phyloP scores from a whole-genome alignment of 2,797 vertebrate genomes.

The Lycodopsis pacificus region DNA sequence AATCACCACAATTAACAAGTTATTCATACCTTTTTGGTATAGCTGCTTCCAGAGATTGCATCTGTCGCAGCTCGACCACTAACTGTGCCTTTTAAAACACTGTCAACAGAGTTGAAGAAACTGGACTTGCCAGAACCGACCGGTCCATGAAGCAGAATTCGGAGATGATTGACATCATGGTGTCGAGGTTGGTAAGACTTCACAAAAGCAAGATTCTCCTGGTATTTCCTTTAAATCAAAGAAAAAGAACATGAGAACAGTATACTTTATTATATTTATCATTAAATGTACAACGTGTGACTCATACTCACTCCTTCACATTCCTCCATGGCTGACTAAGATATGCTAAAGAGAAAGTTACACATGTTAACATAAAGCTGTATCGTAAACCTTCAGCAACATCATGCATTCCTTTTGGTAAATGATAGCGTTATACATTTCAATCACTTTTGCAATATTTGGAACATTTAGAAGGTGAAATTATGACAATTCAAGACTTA shows the following conservation, averaged over 20 bases:
- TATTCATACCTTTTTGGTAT: constrained; percentile 11
- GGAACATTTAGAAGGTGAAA: background rate
- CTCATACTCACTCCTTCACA: constrained; percentile 29
- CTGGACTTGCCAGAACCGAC: constrained; percentile 80
- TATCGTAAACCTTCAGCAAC: too few species aligned
- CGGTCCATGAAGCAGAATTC: constrained; percentile 80
- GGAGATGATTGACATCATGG: constrained; percentile 37
- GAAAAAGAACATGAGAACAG: background rate
- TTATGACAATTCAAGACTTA: background rate
- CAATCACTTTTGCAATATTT: background rate
- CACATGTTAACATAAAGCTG: too few species aligned
- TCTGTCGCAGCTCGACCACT: accelerated
- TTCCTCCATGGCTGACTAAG: background rate
- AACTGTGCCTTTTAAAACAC: constrained; percentile 48
- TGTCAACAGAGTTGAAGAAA: constrained; percentile 83
- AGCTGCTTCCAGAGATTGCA: background rate
- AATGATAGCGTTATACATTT: too few species aligned
- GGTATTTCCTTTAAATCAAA: background rate
- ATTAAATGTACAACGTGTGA: background rate
- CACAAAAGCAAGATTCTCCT: background rate
- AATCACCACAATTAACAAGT: background rate
- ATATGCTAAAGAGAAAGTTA: too few species aligned
- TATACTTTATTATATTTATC: background rate
- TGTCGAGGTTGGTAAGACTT: constrained; percentile 21
- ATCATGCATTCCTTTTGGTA: too few species aligned